Evolutionary conservation across 23 tunicate genomes (phyloP), one percentile per base, ranked within the genome.

Genomic region (Clavelina lepadiformis): DNA sequence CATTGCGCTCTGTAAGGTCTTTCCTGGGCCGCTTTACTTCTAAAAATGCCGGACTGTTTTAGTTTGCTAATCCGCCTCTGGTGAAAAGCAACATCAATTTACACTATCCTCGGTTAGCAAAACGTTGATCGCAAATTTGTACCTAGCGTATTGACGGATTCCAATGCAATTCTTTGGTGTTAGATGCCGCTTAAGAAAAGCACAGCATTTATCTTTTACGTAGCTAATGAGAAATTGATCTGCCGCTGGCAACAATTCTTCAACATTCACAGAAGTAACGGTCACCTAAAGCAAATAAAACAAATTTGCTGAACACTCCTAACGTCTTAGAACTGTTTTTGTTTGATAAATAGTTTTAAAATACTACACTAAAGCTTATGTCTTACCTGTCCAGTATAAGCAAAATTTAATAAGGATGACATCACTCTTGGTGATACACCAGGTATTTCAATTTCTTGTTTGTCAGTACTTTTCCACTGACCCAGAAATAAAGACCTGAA

Each of bases 81-180:
- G n/a, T n/a, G n/a, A n/a, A n/a, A n/a, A n/a, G n/a, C n/a, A n/a
- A n/a, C n/a, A n/a, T n/a, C n/a, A n/a, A n/a, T n/a, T n/a, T n/a
- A n/a, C n/a, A n/a, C n/a, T n/a, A n/a, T n/a, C n/a, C n/a, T n/a
- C n/a, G n/a, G n/a, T n/a, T n/a, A n/a, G n/a, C n/a, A n/a, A n/a
- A n/a, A 24, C 11, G 71, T 0, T 19, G 20, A n/a, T n/a, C n/a
- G n/a, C n/a, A n/a, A n/a, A n/a, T n/a, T 27, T 45, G 24, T 37
- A 80, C 96, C 75, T 84, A 33, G 88, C 96, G 41, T 88, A 88
- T 73, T 80, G 86, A n/a, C 82, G 76, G 21, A 88, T 88, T 36
- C 82, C 96, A 41, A 88, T 74, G 52, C 96, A 88, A 51, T 88
- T 88, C 6, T 65, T 61, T 26, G 81, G 75, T 0, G 83, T 82